Evolutionary conservation across 2,888 invertebrate species (phyloP), one percentile per base, ranked within the genome.

Genomic region (Leptinotarsa peninsularis): DNA sequence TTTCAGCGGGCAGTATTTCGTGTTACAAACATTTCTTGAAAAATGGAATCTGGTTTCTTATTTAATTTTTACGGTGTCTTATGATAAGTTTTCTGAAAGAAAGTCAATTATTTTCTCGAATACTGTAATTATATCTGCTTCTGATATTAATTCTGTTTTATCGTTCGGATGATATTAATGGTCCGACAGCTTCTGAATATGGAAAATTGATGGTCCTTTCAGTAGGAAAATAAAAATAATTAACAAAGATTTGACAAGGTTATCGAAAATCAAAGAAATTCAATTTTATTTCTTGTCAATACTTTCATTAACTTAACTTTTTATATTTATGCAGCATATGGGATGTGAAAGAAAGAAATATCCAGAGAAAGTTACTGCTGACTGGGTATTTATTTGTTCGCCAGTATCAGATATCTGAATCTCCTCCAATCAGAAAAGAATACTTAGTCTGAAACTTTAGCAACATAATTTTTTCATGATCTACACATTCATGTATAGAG

Each of bases 61-160:
- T 68, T 75, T 67, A 72, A 78, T 77, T 78, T 77, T 74, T 73
- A 78, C 76, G 80, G 80, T 77, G 76, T 74, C 78, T 72, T 77
- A 75, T 74, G 74, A 58, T 72, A 67, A 50, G 63, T 52, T 68
- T 73, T 69, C 71, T 73, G 52, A 76, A 74, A 76, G 77, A 75
- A 77, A 74, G 66, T 54, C 67, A 66, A 78, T 78, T 76, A 76
- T 74, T 66, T 66, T 71, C 69, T 71, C 27, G 33, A 33, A 33
- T 33, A 33, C 33, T 7, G 73, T 60, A 54, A 72, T 67, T 71
- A 70, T 69, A 60, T 67, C 67, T 71, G 58, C 76, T 77, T 76
- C 77, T 76, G 73, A 77, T 63, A 43, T 63, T 27, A 2, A 63
- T 63, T 63, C 7, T 63, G 14, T 63, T 63, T 58, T 58, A 58